Evolutionary conservation across 2,113 vertebrate genomes (phyloP).

Genomic region (Crotalus helleri): DNA sequence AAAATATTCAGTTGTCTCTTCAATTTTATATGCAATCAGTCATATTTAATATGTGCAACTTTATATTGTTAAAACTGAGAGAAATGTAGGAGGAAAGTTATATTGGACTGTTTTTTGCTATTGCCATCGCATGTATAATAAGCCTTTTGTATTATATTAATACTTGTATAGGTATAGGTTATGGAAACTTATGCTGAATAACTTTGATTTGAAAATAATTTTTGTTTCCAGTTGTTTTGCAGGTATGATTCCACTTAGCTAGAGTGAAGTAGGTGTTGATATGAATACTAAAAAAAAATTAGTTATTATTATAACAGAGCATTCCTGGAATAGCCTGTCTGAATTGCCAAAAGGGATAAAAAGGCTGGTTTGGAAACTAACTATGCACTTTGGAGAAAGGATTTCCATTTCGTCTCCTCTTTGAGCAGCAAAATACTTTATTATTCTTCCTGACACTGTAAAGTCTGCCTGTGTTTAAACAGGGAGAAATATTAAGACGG

Average conservation of each 20-base stretch:
- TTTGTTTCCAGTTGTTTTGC: not conserved
- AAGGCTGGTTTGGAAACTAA: not conserved
- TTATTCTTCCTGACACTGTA: not conserved
- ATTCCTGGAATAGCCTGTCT: not conserved
- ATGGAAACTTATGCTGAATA: not conserved
- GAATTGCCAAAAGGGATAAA: not conserved
- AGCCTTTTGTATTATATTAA: not conserved
- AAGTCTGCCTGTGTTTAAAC: not conserved
- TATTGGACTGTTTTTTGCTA: not conserved
- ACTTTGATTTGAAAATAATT: not conserved
- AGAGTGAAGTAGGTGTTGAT: not conserved
- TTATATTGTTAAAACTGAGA: not conserved
- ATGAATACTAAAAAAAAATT: not conserved
- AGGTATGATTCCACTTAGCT: not conserved
- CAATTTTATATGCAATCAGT: conserved; percentile 2
- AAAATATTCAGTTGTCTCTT: conserved; percentile 15
- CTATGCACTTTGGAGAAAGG: not conserved
- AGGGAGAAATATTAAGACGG: not conserved
- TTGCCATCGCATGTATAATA: conserved; percentile 4
- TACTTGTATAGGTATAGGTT: not conserved
- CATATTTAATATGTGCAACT: conserved; percentile 2
- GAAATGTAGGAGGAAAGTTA: not conserved
- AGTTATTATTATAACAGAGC: not conserved
- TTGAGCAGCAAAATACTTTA: not conserved
- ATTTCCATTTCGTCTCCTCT: not conserved